These are phyloP conservation scores for Dendroctonus ponderosae DNA, from an alignment of 1,140 invertebrate genomes.

Conservation along the genomic window DNA sequence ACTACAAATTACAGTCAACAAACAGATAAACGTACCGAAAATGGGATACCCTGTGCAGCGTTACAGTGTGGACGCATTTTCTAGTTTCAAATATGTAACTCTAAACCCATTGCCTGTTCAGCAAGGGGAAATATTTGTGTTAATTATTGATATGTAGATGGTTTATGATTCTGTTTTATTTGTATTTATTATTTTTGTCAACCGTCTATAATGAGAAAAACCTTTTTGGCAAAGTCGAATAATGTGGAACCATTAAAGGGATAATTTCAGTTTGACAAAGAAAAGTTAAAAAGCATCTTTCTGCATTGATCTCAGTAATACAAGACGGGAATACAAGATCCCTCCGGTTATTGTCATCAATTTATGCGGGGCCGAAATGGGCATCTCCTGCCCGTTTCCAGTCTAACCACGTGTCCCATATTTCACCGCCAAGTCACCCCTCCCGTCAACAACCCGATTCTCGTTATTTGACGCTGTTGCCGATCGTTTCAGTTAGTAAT, in stretches of 20 bases:
- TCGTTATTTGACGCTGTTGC: constrained; percentile 4
- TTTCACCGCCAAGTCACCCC: constrained; percentile 31
- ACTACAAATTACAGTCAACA: too few relatives aligned
- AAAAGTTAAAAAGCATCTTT: constrained; percentile 4
- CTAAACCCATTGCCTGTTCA: too few relatives aligned
- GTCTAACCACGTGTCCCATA: constrained; percentile 35
- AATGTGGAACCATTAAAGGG: neutral
- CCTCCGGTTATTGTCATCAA: constrained; percentile 31
- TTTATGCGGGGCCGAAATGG: constrained; percentile 30
- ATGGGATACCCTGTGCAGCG: too few relatives aligned
- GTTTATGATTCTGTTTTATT: too few relatives aligned
- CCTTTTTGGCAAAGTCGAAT: neutral
- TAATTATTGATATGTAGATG: too few relatives aligned
- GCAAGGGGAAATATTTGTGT: too few relatives aligned
- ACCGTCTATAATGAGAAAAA: too few relatives aligned
- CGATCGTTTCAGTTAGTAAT: neutral
- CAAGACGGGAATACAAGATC: constrained; percentile 14
- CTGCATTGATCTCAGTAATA: neutral
- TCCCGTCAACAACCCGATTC: constrained; percentile 26
- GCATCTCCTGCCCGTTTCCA: constrained; percentile 30
- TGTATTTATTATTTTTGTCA: too few relatives aligned
- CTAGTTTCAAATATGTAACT: too few relatives aligned
- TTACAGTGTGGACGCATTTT: too few relatives aligned
- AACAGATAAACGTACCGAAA: too few relatives aligned
- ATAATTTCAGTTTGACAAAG: neutral